Conservation (phyloP, 2,797 vertebrate species). For the Hapalemur alaotrensis region DNA sequence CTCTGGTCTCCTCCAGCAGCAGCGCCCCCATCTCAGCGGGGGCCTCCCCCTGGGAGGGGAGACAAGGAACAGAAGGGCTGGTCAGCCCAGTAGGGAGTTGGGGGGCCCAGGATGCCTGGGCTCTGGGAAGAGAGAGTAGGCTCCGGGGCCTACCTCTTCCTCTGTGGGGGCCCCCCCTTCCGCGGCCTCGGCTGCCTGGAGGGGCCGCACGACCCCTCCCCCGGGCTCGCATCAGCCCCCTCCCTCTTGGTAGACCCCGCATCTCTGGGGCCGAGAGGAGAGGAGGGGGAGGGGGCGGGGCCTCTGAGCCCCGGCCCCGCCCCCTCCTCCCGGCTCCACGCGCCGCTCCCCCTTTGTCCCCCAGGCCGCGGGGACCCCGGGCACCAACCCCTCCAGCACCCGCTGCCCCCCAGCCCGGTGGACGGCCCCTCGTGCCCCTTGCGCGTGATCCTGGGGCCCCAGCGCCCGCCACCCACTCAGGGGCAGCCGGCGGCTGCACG, state of each 20-base stretch:
- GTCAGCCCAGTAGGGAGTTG: constrained; percentile 68
- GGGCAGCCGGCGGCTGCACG: constrained; percentile 71
- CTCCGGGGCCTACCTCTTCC: constrained; percentile 77
- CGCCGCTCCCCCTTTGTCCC: constrained; percentile 80
- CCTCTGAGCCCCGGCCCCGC: constrained; percentile 77
- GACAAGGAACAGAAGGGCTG: constrained; percentile 55
- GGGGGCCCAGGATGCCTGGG: constrained; percentile 71
- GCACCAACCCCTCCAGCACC: constrained; percentile 72
- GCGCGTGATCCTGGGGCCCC: constrained; percentile 64
- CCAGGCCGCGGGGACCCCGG: constrained; percentile 79
- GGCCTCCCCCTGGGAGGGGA: constrained; percentile 75
- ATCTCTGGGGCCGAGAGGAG: constrained; percentile 69
- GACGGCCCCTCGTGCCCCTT: constrained; percentile 69
- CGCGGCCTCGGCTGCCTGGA: constrained; percentile 69
- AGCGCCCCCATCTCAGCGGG: constrained; percentile 73
- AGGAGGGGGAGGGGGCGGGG: constrained; percentile 77
- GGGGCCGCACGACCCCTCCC: constrained; percentile 74
- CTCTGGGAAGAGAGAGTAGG: constrained; percentile 74
- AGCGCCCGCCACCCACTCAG: constrained; percentile 68
- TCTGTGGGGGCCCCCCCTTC: constrained; percentile 64
- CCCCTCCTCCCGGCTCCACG: constrained; percentile 78
- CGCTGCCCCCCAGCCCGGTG: constrained; percentile 66
- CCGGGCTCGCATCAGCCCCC: constrained; percentile 75
- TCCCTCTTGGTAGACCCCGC: constrained; percentile 76
- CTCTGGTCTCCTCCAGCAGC: constrained; percentile 70